Evolutionary conservation across 2,888 invertebrate genomes (phyloP), one percentile per base, ranked within the genome.

Genomic region (Microctonus hyperodae): DNA sequence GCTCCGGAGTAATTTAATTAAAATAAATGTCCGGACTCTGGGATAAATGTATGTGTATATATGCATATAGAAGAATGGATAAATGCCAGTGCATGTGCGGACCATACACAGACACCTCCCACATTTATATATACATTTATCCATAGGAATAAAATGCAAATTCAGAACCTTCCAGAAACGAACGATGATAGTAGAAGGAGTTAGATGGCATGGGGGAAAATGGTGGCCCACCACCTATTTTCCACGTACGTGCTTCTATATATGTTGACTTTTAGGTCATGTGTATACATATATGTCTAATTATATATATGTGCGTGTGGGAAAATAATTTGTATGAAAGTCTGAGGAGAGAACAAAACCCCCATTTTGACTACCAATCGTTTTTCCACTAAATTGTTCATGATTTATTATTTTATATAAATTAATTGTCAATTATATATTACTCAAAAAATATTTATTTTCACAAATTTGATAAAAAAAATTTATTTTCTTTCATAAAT

Each of bases 1-100:
- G 79, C 81, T 81, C 79, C 76, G 78, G 78, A 82, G 83, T 84
- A 84, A 84, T 84, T 84, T 84, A 83, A 84, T 84, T 84, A 84
- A 84, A 84, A 83, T 84, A 84, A 84, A 84, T 84, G 83, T 83
- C 82, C 81, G 44, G 44, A 44, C n/a, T 44, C 16, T 44, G 1
- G 44, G 7, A 16, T 16, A 9, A 7, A 16, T 16, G 16, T n/a
- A 40, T n/a, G n/a, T 48, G 44, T 16, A 25, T 59, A 6, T 44
- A 44, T 16, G 44, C 33, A 13, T 11, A 37, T 55, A 9, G 40
- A 44, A 16, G 63, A 37, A 28, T 55, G 55, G 23, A 55, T 31
- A 40, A 28, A 35, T n/a, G 37, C 16, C 22, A 53, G 31, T 60
- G 77, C 71, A 73, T 76, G 72, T 75, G 73, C 75, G 76, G 76